Evolutionary conservation across 2,888 invertebrate species (phyloP).

Genomic region (Drosophila colorata): DNA sequence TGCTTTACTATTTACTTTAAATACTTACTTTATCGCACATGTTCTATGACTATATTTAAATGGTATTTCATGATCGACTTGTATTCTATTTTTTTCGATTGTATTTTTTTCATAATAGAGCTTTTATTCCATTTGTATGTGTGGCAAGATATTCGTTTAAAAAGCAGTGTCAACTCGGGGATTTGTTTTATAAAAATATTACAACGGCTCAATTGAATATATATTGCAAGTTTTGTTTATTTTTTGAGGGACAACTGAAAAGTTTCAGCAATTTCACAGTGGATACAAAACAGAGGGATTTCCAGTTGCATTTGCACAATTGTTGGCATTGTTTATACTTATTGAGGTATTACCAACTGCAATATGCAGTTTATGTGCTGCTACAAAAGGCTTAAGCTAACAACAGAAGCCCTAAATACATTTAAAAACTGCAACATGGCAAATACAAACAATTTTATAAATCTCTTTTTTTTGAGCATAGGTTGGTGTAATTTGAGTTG

Average conservation of each 20-base stretch:
- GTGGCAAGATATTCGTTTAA: constrained; percentile 9
- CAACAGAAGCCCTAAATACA: constrained; percentile 1
- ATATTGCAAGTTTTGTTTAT: not conserved
- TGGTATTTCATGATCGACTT: too few relatives aligned
- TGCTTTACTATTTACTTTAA: not conserved
- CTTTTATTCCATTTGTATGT: constrained; percentile 2
- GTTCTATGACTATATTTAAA: not conserved
- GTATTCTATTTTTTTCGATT: not conserved
- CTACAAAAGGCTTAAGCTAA: constrained; percentile 14
- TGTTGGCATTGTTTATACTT: not conserved
- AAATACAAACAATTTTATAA: constrained; percentile 1
- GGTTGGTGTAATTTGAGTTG: not conserved
- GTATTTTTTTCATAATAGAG: constrained; percentile 1
- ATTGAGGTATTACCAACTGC: not conserved
- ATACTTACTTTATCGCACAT: not conserved
- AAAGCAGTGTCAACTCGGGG: constrained; percentile 35
- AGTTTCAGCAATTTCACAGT: constrained; percentile 9
- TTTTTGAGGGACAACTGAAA: constrained; percentile 10
- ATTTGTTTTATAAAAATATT: constrained; percentile 23
- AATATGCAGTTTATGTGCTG: constrained; percentile 10
- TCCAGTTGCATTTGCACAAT: constrained; percentile 8
- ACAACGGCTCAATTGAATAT: constrained; percentile 17
- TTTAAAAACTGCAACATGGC: not conserved
- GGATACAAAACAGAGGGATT: constrained; percentile 11
- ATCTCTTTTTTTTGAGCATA: not conserved